These are phyloP conservation scores for Caenorhabditis sp. DNA, from an alignment of 2,888 invertebrate genomes.

Conservation along the genomic window DNA sequence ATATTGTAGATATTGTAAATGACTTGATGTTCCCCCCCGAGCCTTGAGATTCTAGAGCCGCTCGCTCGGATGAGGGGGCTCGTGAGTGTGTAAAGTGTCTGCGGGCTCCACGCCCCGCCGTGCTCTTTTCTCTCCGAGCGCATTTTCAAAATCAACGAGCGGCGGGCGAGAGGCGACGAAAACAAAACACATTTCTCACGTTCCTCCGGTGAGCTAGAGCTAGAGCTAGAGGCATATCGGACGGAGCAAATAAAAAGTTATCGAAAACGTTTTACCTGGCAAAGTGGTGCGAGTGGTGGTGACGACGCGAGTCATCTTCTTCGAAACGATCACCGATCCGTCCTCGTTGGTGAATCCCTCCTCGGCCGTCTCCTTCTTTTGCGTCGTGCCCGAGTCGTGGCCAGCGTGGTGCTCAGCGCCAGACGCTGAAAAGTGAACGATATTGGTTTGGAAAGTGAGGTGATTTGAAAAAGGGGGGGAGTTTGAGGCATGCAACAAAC, in stretches of 20 bases:
- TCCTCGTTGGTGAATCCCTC: slow-evolving; percentile 79
- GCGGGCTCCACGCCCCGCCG: neutral
- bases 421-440: slow-evolving; percentile 24
- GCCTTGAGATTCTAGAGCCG: neutral
- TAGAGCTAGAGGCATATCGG: neutral
- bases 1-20: neutral
- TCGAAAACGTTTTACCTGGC: slow-evolving; percentile 67
- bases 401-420: slow-evolving; percentile 45
- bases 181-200: slow-evolving; percentile 48
- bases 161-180: neutral
- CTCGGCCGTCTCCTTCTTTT: slow-evolving; percentile 76
- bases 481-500: neutral
- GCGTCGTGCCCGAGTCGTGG: slow-evolving; percentile 62
- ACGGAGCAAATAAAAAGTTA: slow-evolving; percentile 25
- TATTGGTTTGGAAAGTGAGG: neutral
- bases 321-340: slow-evolving; percentile 77
- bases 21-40: neutral
- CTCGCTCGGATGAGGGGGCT: neutral
- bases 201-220: slow-evolving; percentile 10
- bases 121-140: neutral
- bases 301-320: slow-evolving; percentile 78
- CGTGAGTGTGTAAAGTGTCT: slow-evolving; percentile 3
- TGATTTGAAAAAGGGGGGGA: neutral
- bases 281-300: slow-evolving; percentile 78
- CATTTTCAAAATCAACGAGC: no score